These are phyloP conservation scores for Lissonota sp. DNA, from an alignment of 2,888 invertebrate species.

Conservation along the genomic window DNA sequence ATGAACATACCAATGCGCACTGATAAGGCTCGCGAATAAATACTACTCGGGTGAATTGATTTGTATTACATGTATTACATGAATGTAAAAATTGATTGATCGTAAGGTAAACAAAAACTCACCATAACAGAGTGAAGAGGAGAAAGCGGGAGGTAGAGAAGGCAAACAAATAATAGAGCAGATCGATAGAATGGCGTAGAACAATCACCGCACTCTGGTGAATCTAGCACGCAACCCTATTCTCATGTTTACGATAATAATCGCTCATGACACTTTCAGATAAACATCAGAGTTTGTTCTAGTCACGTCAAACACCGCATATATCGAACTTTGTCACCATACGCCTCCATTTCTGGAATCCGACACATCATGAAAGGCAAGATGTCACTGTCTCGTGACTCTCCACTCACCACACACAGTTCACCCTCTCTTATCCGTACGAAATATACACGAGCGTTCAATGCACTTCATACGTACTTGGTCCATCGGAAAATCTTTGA, in stretches of 20 bases:
- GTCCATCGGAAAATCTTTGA: slow-evolving; percentile 9
- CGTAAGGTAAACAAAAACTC: neutral
- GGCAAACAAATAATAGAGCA: slow-evolving; percentile 37
- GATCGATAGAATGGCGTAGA: slow-evolving; percentile 66
- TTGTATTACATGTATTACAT: neutral
- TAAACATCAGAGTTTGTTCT: neutral
- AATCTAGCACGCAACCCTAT: slow-evolving; percentile 66
- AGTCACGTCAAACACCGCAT: neutral
- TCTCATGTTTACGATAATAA: slow-evolving; percentile 36
- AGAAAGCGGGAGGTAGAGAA: slow-evolving; percentile 22
- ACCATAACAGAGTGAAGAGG: slow-evolving; percentile 18
- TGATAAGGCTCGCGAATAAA: slow-evolving; percentile 22
- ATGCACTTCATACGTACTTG: neutral
- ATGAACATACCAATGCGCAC: neutral
- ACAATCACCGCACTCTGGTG: slow-evolving; percentile 67
- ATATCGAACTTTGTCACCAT: neutral
- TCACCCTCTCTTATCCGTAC: neutral
- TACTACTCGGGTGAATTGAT: slow-evolving; percentile 1
- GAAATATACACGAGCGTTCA: neutral
- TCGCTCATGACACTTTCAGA: slow-evolving; percentile 43
- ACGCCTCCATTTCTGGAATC: neutral
- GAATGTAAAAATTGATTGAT: neutral
- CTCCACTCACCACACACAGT: slow-evolving; percentile 9
- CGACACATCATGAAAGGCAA: neutral
- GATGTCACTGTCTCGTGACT: neutral